Evolutionary conservation across 2,888 invertebrate species (phyloP).

Genomic region (Gisinianus flammeolus): DNA sequence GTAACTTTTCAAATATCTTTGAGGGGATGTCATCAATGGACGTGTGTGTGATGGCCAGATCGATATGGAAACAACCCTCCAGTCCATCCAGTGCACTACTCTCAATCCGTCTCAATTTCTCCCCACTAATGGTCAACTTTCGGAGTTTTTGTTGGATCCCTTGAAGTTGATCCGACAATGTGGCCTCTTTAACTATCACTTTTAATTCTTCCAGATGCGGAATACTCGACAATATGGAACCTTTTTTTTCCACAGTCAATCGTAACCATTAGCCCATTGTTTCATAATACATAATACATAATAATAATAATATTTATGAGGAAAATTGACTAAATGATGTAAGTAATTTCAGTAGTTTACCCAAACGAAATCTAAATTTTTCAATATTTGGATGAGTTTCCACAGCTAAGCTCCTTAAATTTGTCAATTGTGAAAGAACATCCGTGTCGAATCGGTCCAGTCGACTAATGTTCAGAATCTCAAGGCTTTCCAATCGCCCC

Average conservation of each 20-base stretch:
- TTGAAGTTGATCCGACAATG: slow-evolving; percentile 77
- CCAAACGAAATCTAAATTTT: slow-evolving; percentile 71
- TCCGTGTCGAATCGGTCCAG: slow-evolving; percentile 77
- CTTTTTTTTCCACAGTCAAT: too few relatives aligned
- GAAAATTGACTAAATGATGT: neutral
- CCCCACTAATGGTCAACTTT: slow-evolving; percentile 80
- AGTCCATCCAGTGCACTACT: slow-evolving; percentile 78
- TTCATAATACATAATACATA: too few relatives aligned
- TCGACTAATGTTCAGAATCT: slow-evolving; percentile 74
- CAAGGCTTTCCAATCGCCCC: slow-evolving; percentile 74
- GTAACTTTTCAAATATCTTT: slow-evolving; percentile 62
- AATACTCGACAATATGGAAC: slow-evolving; percentile 71
- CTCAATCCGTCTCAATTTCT: slow-evolving; percentile 74
- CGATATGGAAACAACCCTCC: slow-evolving; percentile 75
- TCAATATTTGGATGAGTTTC: slow-evolving; percentile 79
- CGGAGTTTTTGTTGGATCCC: slow-evolving; percentile 79
- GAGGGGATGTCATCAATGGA: slow-evolving; percentile 79
- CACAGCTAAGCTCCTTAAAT: slow-evolving; percentile 73
- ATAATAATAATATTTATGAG: too few relatives aligned
- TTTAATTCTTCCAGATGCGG: slow-evolving; percentile 76
- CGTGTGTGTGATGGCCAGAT: slow-evolving; percentile 77
- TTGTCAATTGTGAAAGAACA: slow-evolving; percentile 74
- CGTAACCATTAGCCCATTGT: neutral
- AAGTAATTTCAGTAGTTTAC: slow-evolving; percentile 60
- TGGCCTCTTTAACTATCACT: slow-evolving; percentile 76